A percentile compares a stretch with the other conserved stretches of the same genome.
Conservation (phyloP, 2,888 invertebrate genomes). For the Drepanosiphum platanoidis region DNA sequence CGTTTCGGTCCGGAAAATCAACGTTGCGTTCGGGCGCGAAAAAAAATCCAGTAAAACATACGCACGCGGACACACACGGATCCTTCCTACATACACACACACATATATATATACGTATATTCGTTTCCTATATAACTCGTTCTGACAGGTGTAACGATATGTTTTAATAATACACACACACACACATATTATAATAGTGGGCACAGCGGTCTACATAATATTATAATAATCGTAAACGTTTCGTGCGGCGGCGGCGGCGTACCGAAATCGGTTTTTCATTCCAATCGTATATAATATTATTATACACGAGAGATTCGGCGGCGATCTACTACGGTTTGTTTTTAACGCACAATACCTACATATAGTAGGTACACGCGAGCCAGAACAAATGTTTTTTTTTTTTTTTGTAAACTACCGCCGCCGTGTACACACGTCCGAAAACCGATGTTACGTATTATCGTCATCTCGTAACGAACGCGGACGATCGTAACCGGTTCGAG, state of each 20-base stretch:
- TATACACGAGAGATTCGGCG: too few species aligned
- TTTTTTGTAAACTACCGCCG: not conserved
- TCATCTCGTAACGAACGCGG: not conserved
- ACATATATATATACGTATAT: not conserved
- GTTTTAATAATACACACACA: constrained; percentile 57
- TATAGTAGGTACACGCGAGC: not conserved
- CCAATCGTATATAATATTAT: too few species aligned
- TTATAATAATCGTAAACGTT: constrained; percentile 20
- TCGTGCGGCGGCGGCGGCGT: not conserved
- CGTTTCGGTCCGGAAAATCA: constrained; percentile 43
- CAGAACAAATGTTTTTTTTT: not conserved
- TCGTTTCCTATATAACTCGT: constrained; percentile 17
- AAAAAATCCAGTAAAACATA: not conserved
- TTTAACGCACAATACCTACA: not conserved
- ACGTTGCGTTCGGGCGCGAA: constrained; percentile 28
- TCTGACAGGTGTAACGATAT: constrained; percentile 57
- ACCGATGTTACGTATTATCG: not conserved
- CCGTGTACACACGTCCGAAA: not conserved
- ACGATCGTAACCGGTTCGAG: not conserved
- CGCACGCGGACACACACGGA: not conserved
- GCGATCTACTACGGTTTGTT: not conserved
- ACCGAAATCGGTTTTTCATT: not conserved
- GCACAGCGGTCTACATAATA: too few species aligned
- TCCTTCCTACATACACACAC: not conserved
- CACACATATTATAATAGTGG: too few species aligned